Base-by-base conservation (phyloP, 2,113 vertebrate species). In the Zapus hudsonius region DNA sequence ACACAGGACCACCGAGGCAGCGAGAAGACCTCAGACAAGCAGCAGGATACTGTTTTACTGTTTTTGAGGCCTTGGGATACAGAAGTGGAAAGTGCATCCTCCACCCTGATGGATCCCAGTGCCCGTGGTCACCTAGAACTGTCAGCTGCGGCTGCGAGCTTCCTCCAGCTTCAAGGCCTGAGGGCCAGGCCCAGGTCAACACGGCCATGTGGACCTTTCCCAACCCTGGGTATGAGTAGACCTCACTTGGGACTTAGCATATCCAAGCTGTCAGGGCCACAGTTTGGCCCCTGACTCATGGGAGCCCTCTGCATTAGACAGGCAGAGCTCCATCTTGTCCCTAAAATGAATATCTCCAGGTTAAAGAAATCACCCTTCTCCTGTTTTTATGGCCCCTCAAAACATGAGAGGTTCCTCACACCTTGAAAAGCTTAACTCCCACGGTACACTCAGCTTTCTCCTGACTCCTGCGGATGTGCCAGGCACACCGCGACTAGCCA, bases 61-160 rank as follows among this genome's bases (percentile, higher is more conserved):
- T 4, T 33, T 61, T 0, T 10, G 64, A 38, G 25, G 23, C 79
- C 59, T 23, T 29, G 31, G 55, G 78, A 38, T n/a, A 61, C 17
- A 3, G 40, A 1, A 13, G 7, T 16, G 23, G 36, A 2, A 38
- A 16, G 11, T 1, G 8, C 7, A 12, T n/a, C 23, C 55, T 38
- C 23, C 6, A 0, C 36, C 31, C 17, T 13, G 33, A 12, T 25
- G 59, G 31, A 42, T 59, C 9, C 29, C 44, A 52, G 64, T 0
- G 0, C 23, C 11, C 27, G 25, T 42, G 3, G 12, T 23, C 80
- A 36, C 63, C 44, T n/a, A n/a, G 7, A n/a, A 11, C 22, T 20
- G 17, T 20, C 57, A 74, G 22, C 44, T 38, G 44, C 70, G 27
- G 36, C 47, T 47, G 47, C 47, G 55, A 57, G 47, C 23, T 42